Evolutionary conservation across 2,797 vertebrate genomes (phyloP).

Genomic region (Pipistrellus nathusii): DNA sequence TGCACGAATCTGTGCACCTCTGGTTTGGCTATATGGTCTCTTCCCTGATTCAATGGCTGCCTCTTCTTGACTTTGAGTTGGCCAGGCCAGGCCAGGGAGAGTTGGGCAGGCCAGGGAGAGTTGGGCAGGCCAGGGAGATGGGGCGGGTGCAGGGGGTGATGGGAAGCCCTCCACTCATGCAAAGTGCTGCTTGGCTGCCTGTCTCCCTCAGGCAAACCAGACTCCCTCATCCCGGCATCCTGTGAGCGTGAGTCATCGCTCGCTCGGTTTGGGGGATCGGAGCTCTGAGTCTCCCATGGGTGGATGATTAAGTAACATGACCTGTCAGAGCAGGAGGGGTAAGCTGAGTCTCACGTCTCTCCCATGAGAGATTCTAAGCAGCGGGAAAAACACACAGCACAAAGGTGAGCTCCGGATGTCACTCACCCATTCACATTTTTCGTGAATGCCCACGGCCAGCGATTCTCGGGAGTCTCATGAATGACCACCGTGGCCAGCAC

Average conservation of each 20-base stretch:
- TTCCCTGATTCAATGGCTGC: not conserved
- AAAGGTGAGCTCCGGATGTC: not conserved
- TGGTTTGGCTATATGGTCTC: not conserved
- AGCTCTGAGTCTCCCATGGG: not conserved
- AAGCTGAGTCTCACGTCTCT: not conserved
- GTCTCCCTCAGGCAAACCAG: not conserved
- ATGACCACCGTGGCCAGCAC: not conserved
- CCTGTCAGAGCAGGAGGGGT: not conserved
- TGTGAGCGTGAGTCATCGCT: not conserved
- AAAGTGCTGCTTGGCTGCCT: not conserved
- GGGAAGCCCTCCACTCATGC: not conserved
- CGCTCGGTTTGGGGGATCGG: not conserved
- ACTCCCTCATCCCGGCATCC: not conserved
- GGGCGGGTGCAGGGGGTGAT: no score
- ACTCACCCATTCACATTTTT: not conserved
- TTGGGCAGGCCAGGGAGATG: no score
- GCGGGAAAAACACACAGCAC: not conserved
- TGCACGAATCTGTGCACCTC: no score
- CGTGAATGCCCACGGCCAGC: not conserved
- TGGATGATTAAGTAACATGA: not conserved
- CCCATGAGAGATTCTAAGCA: not conserved
- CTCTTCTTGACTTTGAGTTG: not conserved
- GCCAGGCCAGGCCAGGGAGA: not conserved
- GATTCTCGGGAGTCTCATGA: not conserved
- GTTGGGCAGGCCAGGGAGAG: not conserved